Percentiles rank a stretch among this genome's conserved stretches.
phyloP scores from a whole-genome alignment of 2,888 invertebrate species.

The Zygogramma bicolorata region DNA sequence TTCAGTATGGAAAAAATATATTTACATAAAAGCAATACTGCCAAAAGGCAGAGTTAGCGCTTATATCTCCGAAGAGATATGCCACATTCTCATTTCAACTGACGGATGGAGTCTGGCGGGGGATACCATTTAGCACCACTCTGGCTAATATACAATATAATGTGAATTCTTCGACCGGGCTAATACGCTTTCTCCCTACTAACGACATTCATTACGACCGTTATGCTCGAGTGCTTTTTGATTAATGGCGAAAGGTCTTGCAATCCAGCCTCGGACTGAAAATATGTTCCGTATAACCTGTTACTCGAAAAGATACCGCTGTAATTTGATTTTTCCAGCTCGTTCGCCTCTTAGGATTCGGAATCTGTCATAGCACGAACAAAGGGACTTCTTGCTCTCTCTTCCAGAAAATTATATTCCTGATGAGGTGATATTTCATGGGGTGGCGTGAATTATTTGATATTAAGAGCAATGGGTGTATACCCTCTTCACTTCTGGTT shows the following conservation, averaged over 20 bases:
- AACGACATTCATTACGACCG: conserved; percentile 6
- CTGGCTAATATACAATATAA: background rate
- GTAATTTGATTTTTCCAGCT: conserved; percentile 16
- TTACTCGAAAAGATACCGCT: background rate
- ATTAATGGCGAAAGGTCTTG: background rate
- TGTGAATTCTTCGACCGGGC: background rate
- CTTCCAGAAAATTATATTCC: background rate
- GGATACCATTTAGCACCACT: background rate
- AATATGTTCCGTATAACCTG: conserved; percentile 4
- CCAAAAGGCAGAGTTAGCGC: no score
- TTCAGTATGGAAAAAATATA: no score
- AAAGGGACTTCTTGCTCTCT: conserved; percentile 8
- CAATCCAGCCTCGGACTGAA: background rate
- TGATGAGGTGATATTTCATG: conserved; percentile 9
- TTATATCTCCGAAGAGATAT: no score
- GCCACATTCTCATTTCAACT: no score
- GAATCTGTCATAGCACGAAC: background rate
- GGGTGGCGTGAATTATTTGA: background rate
- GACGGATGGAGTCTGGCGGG: no score
- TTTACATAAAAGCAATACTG: no score
- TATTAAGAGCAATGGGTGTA: no score
- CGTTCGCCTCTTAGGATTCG: background rate
- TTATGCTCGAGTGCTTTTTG: background rate
- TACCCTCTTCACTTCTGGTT: no score
- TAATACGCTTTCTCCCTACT: background rate